phyloP scores from a whole-genome alignment of 2,113 vertebrate species.

The Hipposideros armiger region DNA sequence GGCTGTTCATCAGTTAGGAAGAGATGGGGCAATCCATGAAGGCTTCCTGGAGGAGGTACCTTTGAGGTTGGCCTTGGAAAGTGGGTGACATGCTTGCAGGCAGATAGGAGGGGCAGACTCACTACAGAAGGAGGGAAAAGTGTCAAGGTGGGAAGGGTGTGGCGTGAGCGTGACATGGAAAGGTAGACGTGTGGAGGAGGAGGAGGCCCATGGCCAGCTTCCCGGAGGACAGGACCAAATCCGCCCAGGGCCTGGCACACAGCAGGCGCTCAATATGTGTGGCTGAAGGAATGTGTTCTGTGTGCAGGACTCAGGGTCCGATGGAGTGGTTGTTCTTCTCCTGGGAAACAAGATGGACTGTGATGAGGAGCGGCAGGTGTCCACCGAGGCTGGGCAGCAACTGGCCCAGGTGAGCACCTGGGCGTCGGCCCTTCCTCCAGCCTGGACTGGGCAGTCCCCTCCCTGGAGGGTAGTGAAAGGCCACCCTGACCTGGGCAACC shows the following conservation, averaged over 20 bases:
- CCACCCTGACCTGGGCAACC: background rate
- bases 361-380: conserved; percentile 86
- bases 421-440: background rate
- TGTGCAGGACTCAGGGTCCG: conserved; percentile 89
- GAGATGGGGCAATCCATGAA: background rate
- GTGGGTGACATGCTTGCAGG: background rate
- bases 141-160: background rate
- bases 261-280: background rate
- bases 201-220: background rate
- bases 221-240: background rate
- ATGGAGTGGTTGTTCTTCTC: conserved; percentile 89
- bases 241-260: background rate
- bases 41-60: background rate
- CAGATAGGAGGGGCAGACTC: background rate
- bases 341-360: conserved; percentile 95
- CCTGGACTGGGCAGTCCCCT: background rate
- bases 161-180: background rate
- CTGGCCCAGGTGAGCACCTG: conserved; percentile 90
- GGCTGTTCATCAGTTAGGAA: background rate
- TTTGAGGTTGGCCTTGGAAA: background rate
- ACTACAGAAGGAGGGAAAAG: background rate
- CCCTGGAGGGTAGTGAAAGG: too few relatives aligned
- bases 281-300: background rate
- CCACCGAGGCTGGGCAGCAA: conserved; percentile 86
- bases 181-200: background rate